Base-by-base conservation (phyloP, 2,888 invertebrate species). In the Drosophila lacicola region DNA sequence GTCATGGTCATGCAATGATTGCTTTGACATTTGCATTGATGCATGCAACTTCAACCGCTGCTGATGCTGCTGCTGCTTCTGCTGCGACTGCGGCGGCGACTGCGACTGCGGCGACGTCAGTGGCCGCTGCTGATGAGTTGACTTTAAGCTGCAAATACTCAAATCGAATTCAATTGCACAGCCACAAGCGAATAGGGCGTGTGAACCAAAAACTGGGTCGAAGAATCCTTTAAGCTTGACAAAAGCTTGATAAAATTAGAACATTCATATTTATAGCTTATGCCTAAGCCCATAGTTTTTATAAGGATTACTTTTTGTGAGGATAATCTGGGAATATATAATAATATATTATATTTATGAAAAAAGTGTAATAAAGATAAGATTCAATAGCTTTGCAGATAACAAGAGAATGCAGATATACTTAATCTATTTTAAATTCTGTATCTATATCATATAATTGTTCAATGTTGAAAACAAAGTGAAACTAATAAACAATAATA, bases 11-110 rank as follows among this genome's bases (percentile, higher is more conserved):
- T 53, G 65, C 65, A 51, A 49, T 80, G 71, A 82, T 78, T 82
- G 87, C 78, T 74, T 83, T 83, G 81, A 80, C 81, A 74, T 80
- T 64, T 86, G 68, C 81, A 74, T 80, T 58, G 78, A 74, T 65
- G 78, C 78, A 42, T 49, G 41, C 45, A 51, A 42, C 68, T 36
- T 29, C 49, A 44, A 50, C 42, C 45, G 76, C 46, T 37, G 41
- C 34, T 29, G 29, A 29, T 29, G 44, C 37, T 51, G 25, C 47
- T 37, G 34, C 34, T 2, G 11, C 36, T 21, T 17, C 34, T 9
- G 17, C 42, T 13, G n/a, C 19, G 10, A 19, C 33, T 33, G 19
- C 33, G 4, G 53, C 33, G 44, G 56, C 37, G 14, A 50, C n/a
- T 61, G 19, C 19, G 10, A 19, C 33, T 33, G 19, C 33, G 4